A percentile compares a stretch with the other conserved stretches of the same genome.
These are phyloP conservation scores for Mythimna loreyi DNA, from an alignment of 2,888 invertebrate species.

Conservation along the genomic window DNA sequence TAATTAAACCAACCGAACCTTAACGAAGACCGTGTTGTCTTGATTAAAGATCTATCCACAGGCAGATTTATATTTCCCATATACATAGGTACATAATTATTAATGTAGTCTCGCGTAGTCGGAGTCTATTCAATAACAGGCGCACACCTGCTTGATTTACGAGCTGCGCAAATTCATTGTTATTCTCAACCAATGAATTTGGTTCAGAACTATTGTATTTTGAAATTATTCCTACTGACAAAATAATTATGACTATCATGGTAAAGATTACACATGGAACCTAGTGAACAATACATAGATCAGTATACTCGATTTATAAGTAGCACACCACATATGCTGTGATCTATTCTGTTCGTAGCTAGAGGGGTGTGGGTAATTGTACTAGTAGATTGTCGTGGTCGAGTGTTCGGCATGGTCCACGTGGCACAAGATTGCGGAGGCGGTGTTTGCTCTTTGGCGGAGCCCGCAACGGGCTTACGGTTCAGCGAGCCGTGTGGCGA, in stretches of 20 bases:
- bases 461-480: slow-evolving; percentile 88
- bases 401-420: slow-evolving; percentile 88
- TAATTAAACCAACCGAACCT: slow-evolving; percentile 20
- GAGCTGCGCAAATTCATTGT: slow-evolving; percentile 85
- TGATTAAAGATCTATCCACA: slow-evolving; percentile 60
- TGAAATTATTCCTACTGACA: slow-evolving; percentile 28
- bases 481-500: slow-evolving; percentile 88
- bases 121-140: slow-evolving; percentile 84
- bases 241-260: slow-evolving; percentile 31
- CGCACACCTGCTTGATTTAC: slow-evolving; percentile 85
- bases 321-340: slow-evolving; percentile 45
- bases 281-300: slow-evolving; percentile 3
- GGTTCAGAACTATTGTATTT: slow-evolving; percentile 73
- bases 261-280: slow-evolving; percentile 1
- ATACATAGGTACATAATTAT: slow-evolving; percentile 67
- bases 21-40: slow-evolving; percentile 5
- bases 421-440: slow-evolving; percentile 90
- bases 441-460: slow-evolving; percentile 90
- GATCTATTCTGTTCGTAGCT: slow-evolving; percentile 55
- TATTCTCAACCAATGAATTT: slow-evolving; percentile 82
- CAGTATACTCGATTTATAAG: slow-evolving; percentile 32
- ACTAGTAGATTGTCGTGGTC: slow-evolving; percentile 86
- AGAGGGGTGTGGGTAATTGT: slow-evolving; percentile 81
- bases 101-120: slow-evolving; percentile 80
- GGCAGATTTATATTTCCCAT: slow-evolving; percentile 72